These are phyloP conservation scores for Drosophila tristis DNA, from an alignment of 1,140 invertebrate species.

Conservation along the genomic window DNA sequence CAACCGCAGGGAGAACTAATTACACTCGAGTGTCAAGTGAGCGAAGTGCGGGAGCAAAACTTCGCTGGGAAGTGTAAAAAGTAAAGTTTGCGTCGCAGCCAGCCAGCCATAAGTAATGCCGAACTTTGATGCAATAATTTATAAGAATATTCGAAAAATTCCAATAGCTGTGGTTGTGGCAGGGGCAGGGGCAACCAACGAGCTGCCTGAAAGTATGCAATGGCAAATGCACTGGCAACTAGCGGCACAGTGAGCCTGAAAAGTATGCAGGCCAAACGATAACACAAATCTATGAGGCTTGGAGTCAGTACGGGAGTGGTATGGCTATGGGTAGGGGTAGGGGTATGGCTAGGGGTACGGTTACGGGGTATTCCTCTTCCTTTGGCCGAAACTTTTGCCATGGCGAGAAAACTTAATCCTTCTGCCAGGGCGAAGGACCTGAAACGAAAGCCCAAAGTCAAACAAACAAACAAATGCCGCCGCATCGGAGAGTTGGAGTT, in stretches of 20 bases:
- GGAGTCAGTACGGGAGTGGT: not conserved
- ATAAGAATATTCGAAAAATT: conserved; percentile 59
- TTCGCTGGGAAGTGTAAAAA: not conserved
- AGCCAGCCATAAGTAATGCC: conserved; percentile 42
- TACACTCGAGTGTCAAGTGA: conserved; percentile 54
- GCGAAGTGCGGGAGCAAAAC: not conserved
- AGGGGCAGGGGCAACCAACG: conserved; percentile 3
- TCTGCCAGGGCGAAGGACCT: conserved; percentile 9
- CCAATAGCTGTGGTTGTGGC: conserved; percentile 34
- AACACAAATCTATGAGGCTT: conserved; percentile 20
- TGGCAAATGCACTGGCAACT: conserved; percentile 53
- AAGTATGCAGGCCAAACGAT: conserved; percentile 38
- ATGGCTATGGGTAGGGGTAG: conserved; percentile 9
- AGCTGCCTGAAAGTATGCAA: conserved; percentile 72
- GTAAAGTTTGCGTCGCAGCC: conserved; percentile 28
- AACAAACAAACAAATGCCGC: conserved; percentile 71
- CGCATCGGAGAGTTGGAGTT: not conserved
- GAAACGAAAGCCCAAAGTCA: conserved; percentile 64
- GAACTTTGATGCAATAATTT: conserved; percentile 61
- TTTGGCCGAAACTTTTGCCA: conserved; percentile 38
- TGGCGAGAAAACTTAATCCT: conserved; percentile 71
- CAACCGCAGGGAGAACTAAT: conserved; percentile 35
- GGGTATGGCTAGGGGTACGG: conserved; percentile 7
- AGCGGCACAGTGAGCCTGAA: conserved; percentile 29
- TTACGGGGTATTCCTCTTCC: not conserved